Evolutionary conservation across 2,797 vertebrate species (phyloP).

Genomic region (Eulemur mongoz): DNA sequence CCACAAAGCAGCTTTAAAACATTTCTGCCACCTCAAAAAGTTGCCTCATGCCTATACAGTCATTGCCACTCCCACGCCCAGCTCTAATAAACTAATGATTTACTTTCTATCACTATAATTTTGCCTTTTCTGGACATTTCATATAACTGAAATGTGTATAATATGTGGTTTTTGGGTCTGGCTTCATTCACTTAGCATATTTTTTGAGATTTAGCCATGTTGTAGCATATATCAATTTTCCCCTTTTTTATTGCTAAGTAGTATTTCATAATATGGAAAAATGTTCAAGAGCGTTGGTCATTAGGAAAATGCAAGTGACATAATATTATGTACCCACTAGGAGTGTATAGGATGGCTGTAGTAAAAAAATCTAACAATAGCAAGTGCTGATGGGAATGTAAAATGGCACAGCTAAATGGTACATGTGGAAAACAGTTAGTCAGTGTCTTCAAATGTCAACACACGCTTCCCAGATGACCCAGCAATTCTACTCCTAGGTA

Average conservation of each 20-base stretch:
- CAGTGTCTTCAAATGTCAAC: neutral
- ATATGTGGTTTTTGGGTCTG: neutral
- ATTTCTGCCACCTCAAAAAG: neutral
- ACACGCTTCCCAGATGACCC: neutral
- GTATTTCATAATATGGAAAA: neutral
- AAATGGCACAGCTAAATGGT: neutral
- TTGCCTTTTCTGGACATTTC: neutral
- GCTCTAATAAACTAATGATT: neutral
- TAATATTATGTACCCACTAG: no score
- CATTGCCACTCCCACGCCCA: neutral
- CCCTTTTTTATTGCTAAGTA: neutral
- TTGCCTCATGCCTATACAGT: neutral
- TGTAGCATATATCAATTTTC: neutral
- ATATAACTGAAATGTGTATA: neutral
- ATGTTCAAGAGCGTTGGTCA: neutral
- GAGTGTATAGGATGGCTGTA: no score
- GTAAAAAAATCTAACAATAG: neutral
- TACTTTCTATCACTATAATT: neutral
- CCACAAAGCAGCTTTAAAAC: neutral
- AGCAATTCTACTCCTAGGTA: neutral
- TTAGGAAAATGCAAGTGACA: neutral
- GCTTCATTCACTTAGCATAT: neutral
- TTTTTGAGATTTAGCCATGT: neutral
- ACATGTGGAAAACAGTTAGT: neutral
- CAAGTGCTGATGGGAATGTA: no score